Percentiles rank a stretch among this genome's conserved stretches.
Evolutionary conservation across 2,113 vertebrate species (phyloP).

Genomic region (Oreochromis spilurus): DNA sequence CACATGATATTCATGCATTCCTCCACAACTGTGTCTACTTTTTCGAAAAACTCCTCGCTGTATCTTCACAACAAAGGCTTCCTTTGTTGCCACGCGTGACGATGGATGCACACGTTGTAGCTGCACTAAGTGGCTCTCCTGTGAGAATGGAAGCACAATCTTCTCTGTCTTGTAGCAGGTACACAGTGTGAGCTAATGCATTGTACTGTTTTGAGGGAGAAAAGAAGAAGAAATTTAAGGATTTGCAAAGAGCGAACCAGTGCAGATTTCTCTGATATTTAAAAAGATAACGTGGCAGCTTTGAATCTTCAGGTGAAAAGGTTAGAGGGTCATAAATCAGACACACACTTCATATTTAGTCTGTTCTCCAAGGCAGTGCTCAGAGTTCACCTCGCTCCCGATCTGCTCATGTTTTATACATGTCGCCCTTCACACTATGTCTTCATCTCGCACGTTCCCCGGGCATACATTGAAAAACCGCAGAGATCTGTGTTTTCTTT

Average conservation of each 20-base stretch:
- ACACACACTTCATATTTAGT: conserved; percentile 30
- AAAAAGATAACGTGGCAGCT: background rate
- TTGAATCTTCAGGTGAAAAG: conserved; percentile 30
- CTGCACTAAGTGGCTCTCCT: background rate
- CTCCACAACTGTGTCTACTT: background rate
- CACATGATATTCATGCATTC: background rate
- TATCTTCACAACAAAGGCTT: background rate
- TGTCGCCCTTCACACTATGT: conserved; percentile 48
- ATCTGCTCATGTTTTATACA: conserved; percentile 62
- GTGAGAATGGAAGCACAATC: background rate
- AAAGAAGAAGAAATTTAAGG: background rate
- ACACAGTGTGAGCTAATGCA: background rate
- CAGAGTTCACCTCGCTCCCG: conserved; percentile 39
- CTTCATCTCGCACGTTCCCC: conserved; percentile 47
- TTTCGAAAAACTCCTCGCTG: background rate
- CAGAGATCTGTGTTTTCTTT: conserved; percentile 54
- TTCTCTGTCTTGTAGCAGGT: background rate
- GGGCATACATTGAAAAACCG: conserved; percentile 21
- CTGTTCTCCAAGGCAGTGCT: conserved; percentile 20
- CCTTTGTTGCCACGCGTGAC: background rate
- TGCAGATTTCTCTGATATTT: background rate
- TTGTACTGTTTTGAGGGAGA: background rate
- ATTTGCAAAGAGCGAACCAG: background rate
- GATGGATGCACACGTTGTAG: background rate
- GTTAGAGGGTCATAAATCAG: conserved; percentile 49